Conservation (phyloP, 2,888 invertebrate species). For the Volucella bombylans region DNA sequence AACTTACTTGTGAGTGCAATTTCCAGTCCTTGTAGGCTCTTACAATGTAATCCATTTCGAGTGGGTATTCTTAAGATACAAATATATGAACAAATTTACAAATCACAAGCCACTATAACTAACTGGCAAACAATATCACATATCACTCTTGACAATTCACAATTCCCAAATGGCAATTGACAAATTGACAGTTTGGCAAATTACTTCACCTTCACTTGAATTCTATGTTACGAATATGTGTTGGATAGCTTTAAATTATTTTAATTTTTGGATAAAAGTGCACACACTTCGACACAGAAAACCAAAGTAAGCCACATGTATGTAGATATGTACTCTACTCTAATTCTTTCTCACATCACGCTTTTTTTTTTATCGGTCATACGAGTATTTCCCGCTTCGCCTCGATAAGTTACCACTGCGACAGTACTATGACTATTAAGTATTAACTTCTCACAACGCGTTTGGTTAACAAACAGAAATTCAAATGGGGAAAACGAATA, state of each 20-base stretch:
- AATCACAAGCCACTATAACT: constrained; percentile 26
- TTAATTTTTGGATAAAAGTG: constrained; percentile 22
- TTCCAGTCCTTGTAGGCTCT: constrained; percentile 82
- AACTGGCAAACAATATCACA: constrained; percentile 33
- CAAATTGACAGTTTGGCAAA: not conserved
- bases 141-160: constrained; percentile 19
- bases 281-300: constrained; percentile 33
- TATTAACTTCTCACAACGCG: constrained; percentile 49
- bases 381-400: constrained; percentile 51
- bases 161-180: not conserved
- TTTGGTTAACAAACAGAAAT: constrained; percentile 47
- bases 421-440: constrained; percentile 38
- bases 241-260: too few species aligned
- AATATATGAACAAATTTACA: constrained; percentile 21
- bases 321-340: constrained; percentile 24
- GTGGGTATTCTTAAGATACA: constrained; percentile 36
- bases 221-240: constrained; percentile 9
- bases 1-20: constrained; percentile 81
- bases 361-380: constrained; percentile 10
- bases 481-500: constrained; percentile 22
- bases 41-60: constrained; percentile 81
- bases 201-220: constrained; percentile 12
- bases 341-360: constrained; percentile 44
- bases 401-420: constrained; percentile 62
- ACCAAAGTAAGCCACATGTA: constrained; percentile 40